phyloP scores from a whole-genome alignment of 2,888 invertebrate species.

The Euclidia mi region DNA sequence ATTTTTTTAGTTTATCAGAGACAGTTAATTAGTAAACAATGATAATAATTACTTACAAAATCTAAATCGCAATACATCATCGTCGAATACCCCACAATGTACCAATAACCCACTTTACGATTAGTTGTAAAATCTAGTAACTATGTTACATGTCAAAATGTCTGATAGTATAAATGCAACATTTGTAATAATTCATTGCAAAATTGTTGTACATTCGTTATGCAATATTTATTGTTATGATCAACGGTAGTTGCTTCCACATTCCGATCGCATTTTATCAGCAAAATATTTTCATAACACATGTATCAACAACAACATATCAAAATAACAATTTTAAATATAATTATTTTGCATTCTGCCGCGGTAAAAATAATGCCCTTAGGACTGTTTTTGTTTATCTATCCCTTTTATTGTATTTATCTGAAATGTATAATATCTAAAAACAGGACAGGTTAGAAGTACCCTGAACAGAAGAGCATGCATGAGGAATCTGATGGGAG shows the following conservation, averaged over 20 bases:
- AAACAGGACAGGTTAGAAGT: too few species aligned
- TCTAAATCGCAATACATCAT: slow-evolving; percentile 11
- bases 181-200: slow-evolving; percentile 47
- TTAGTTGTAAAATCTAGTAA: too few species aligned
- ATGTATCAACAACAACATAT: slow-evolving; percentile 72
- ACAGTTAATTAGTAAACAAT: too few species aligned
- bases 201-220: slow-evolving; percentile 69
- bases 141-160: slow-evolving; percentile 9
- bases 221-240: slow-evolving; percentile 76
- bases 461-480: too few species aligned
- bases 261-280: slow-evolving; percentile 80
- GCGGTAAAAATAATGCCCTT: slow-evolving; percentile 16
- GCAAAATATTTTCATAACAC: slow-evolving; percentile 77
- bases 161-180: slow-evolving; percentile 32
- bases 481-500: too few species aligned
- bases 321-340: slow-evolving; percentile 40
- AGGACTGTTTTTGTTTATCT: slow-evolving; percentile 16
- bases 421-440: too few species aligned
- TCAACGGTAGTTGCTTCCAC: slow-evolving; percentile 76
- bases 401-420: slow-evolving; percentile 6
- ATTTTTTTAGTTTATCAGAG: too few species aligned
- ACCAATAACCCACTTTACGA: too few species aligned
- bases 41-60: not conserved
- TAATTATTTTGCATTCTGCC: slow-evolving; percentile 40
- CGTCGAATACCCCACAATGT: slow-evolving; percentile 7